Percentiles rank a stretch among this genome's conserved stretches.
Evolutionary conservation across 1,140 invertebrate genomes (phyloP).

Genomic region (Drosophila tani): DNA sequence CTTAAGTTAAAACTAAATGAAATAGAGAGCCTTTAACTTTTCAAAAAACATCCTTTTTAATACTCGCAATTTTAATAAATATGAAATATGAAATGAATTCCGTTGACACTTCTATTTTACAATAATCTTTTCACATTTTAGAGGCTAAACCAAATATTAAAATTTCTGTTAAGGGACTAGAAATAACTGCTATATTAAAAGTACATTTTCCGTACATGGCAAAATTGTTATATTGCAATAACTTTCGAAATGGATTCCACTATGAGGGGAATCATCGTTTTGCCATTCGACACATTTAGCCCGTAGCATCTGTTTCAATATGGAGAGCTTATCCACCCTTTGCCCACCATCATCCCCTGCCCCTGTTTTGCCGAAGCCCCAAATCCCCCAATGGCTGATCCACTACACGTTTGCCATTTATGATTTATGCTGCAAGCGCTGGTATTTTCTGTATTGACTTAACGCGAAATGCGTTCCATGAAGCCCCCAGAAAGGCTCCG

Average conservation of each 20-base stretch:
- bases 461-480: slow-evolving; percentile 37
- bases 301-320: slow-evolving; percentile 52
- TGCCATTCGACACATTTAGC: slow-evolving; percentile 30
- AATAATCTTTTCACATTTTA: background rate
- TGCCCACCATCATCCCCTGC: background rate
- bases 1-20: too few relatives aligned
- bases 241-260: background rate
- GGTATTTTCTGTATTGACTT: slow-evolving; percentile 61
- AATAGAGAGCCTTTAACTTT: too few relatives aligned
- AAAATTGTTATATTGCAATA: background rate
- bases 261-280: slow-evolving; percentile 13
- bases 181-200: background rate
- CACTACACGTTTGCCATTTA: slow-evolving; percentile 33
- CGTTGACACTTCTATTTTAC: too few relatives aligned
- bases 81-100: too few relatives aligned
- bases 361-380: background rate
- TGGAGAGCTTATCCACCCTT: slow-evolving; percentile 35
- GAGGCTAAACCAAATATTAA: background rate
- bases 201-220: background rate
- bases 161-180: background rate
- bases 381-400: slow-evolving; percentile 10
- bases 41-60: too few relatives aligned
- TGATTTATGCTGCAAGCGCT: slow-evolving; percentile 50
- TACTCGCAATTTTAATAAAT: too few relatives aligned
- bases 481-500: slow-evolving; percentile 1